Percentiles rank a stretch among this genome's conserved stretches.
phyloP scores from a whole-genome alignment of 2,888 invertebrate genomes.

The Notodonta ziczac region DNA sequence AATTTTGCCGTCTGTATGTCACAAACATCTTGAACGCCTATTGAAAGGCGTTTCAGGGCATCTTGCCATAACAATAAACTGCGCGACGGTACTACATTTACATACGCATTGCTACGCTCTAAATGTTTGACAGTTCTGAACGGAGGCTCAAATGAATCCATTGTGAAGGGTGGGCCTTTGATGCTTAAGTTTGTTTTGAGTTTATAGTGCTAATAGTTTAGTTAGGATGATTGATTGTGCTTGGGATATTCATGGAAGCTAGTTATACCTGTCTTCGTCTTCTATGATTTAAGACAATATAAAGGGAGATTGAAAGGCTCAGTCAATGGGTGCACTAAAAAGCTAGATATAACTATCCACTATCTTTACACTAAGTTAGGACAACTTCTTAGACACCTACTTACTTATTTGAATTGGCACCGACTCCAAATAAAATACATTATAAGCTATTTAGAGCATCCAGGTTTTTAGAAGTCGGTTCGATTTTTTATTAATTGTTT shows the following conservation, averaged over 20 bases:
- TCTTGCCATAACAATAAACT: conserved; percentile 80
- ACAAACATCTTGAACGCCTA: conserved; percentile 59
- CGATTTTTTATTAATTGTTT: too few species aligned
- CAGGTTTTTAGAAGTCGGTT: too few species aligned
- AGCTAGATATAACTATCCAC: too few species aligned
- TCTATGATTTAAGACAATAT: neutral
- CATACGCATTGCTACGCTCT: conserved; percentile 70
- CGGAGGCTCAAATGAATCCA: conserved; percentile 40
- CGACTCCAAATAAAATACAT: too few species aligned
- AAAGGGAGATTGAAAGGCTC: neutral
- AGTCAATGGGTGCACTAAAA: too few species aligned
- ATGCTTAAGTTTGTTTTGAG: conserved; percentile 34
- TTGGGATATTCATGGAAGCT: neutral
- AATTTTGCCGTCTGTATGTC: conserved; percentile 43
- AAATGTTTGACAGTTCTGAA: conserved; percentile 77
- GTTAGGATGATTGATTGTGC: conserved; percentile 32
- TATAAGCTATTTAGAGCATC: too few species aligned
- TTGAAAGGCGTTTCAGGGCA: conserved; percentile 67
- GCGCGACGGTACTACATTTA: conserved; percentile 66
- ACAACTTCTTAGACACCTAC: too few species aligned
- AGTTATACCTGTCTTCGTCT: neutral
- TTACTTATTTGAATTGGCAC: too few species aligned
- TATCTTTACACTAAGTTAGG: too few species aligned
- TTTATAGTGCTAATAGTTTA: conserved; percentile 30
- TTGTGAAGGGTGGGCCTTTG: conserved; percentile 51